A percentile compares a stretch with the other conserved stretches of the same genome.
phyloP scores from a whole-genome alignment of 2,113 vertebrate species.

The Rhodinocichla rosea region DNA sequence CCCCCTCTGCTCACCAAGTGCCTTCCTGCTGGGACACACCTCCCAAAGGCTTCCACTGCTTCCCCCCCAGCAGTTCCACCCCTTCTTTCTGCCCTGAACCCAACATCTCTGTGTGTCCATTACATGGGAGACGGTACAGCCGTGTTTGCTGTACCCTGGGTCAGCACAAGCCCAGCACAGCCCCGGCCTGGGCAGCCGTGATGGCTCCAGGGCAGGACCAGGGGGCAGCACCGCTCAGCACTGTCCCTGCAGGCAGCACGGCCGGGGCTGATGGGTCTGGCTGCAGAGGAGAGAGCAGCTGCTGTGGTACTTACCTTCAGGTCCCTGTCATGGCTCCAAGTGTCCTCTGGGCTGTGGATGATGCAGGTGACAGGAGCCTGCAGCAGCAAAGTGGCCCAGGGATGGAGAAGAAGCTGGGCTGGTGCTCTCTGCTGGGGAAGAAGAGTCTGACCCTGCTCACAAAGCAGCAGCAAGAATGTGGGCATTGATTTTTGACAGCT shows the following conservation, averaged over 20 bases:
- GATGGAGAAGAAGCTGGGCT: background rate
- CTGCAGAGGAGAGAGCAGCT: background rate
- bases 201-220: background rate
- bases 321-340: background rate
- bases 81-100: background rate
- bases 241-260: background rate
- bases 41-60: background rate
- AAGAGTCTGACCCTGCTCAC: background rate
- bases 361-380: background rate
- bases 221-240: background rate
- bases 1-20: fast-evolving
- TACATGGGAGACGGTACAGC: fast-evolving
- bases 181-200: background rate
- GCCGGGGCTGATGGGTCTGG: background rate
- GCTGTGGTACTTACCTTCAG: background rate
- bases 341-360: background rate
- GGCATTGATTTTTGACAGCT: background rate
- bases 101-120: background rate
- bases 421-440: background rate
- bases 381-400: background rate
- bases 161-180: background rate
- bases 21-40: background rate
- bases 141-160: fast-evolving
- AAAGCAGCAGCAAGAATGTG: background rate
- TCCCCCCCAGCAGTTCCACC: background rate